Evolutionary conservation across 2,888 invertebrate genomes (phyloP), one percentile per base, ranked within the genome.

Genomic region (Molanna angustata): DNA sequence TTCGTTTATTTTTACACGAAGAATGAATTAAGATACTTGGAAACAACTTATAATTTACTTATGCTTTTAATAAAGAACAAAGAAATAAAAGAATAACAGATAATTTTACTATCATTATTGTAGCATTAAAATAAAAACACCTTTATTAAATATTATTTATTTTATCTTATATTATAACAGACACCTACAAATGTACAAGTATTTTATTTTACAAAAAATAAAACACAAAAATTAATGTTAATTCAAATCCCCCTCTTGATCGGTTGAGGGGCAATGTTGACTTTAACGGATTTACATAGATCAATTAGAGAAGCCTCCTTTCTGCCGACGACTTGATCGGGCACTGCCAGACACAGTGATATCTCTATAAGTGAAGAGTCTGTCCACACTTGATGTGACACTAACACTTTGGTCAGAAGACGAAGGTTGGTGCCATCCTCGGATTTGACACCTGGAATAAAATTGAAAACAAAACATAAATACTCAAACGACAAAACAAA

Each of bases 321-420:
- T 59, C 78, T 65, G 62, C 71, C 66, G 41, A 67, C 66, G 54
- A 45, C 48, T 32, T 54, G 57, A 27, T 72, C 74, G 1, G 79
- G 77, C 37, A 91, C 85, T 3, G 91, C 86, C 39, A 94, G 72
- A 33, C 91, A 92, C 33, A 94, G 78, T 3, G 86, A 87, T 54
- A 94, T 84, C 66, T 94, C 92, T 16, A 94, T 88, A 52, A 89
- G 88, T 61, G 92, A 91, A 0, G 93, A 87, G 70, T 94, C 94
- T 51, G 92, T 90, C 93, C 93, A 93, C 16, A 93, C 91, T 62
- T 90, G 89, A 70, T 94, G 93, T 0, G 95, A 95, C 18, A 97
- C 79, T 35, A 94, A 73, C 9, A 95, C 91, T 1, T 89, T 90
- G 1, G 95, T 94, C 21, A 90, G 77, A 17, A 97, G 75, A 11